Conservation (phyloP, 2,888 invertebrate genomes). For the Mantis religiosa region DNA sequence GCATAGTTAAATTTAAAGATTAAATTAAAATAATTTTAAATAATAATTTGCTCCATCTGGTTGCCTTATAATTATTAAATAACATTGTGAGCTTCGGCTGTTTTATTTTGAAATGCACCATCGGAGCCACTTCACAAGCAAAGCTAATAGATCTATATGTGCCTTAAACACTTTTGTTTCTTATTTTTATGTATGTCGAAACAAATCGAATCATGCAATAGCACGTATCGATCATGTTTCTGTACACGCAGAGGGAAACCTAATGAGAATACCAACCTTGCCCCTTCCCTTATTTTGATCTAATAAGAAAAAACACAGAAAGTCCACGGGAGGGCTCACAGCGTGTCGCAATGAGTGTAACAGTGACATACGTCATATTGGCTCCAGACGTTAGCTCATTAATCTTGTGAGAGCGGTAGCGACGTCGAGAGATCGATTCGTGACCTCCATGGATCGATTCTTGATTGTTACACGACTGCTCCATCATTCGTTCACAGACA, state of each 20-base stretch:
- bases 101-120: too few species aligned
- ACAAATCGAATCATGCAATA: background rate
- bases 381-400: background rate
- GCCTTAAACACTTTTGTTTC: background rate
- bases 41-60: too few species aligned
- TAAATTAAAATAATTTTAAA: too few species aligned
- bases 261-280: background rate
- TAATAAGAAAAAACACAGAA: conserved; percentile 7
- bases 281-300: background rate
- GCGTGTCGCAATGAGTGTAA: background rate
- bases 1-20: too few species aligned
- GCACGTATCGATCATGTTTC: background rate
- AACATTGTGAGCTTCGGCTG: too few species aligned
- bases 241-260: background rate
- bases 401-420: background rate
- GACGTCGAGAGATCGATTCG: background rate
- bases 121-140: too few species aligned
- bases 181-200: background rate
- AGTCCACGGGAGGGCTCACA: background rate
- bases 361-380: background rate
- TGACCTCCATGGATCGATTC: background rate
- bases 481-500: background rate
- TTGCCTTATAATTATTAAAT: too few species aligned
- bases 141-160: background rate
- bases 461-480: background rate